phyloP scores from a whole-genome alignment of 2,888 invertebrate species.

The Tetropium fuscum region DNA sequence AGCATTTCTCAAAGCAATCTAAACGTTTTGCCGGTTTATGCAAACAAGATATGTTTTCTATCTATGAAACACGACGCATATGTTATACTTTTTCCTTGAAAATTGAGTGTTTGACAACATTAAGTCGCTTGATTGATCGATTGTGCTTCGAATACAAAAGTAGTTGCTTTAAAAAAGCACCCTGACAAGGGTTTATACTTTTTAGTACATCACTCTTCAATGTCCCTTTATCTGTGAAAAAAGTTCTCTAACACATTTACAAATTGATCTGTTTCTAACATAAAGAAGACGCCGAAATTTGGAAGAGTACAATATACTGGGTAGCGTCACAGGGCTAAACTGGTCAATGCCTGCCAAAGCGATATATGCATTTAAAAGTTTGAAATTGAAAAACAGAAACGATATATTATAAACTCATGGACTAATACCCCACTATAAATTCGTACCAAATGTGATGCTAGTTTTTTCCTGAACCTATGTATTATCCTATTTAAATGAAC shows the following conservation, averaged over 20 bases:
- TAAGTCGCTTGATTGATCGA: conserved; percentile 56
- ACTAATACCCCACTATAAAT: too few species aligned
- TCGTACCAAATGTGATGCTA: too few species aligned
- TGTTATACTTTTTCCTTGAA: conserved; percentile 40
- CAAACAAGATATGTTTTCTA: conserved; percentile 25
- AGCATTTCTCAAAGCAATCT: conserved; percentile 14
- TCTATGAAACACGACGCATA: conserved; percentile 31
- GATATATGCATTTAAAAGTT: neutral
- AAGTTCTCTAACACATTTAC: conserved; percentile 44
- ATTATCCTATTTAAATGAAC: too few species aligned
- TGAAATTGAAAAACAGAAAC: neutral
- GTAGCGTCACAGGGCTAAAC: conserved; percentile 2
- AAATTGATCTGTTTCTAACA: conserved; percentile 43
- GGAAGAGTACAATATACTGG: conserved; percentile 3
- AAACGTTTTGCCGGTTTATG: conserved; percentile 16
- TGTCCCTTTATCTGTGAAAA: conserved; percentile 38
- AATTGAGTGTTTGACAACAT: conserved; percentile 53
- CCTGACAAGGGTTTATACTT: conserved; percentile 50
- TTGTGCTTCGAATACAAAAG: conserved; percentile 52
- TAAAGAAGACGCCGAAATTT: conserved; percentile 5
- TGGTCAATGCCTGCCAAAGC: neutral
- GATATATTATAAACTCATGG: neutral
- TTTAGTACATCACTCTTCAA: conserved; percentile 46
- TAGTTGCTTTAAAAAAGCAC: conserved; percentile 46
- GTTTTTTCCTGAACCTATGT: too few species aligned